Base-by-base conservation (phyloP, 2,113 vertebrate species). In the Herpetotheres cachinnans region DNA sequence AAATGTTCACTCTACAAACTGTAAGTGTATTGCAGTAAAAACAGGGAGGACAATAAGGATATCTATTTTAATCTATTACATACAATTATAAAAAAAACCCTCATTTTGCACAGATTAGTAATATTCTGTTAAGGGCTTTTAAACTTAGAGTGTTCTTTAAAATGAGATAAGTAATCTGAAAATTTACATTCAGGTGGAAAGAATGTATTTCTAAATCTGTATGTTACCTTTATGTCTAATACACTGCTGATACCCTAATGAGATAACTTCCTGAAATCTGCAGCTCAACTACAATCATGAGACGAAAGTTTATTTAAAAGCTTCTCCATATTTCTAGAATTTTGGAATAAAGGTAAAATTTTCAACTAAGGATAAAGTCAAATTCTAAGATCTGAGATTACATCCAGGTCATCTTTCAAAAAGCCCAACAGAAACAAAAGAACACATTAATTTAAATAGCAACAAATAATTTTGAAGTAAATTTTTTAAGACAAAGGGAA, bases 31-130 rank as follows among this genome's bases (percentile, higher is more conserved):
- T 80, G 63, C 16, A 72, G 14, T 81, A 59, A 56, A 94, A 86
- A 80, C 1, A 27, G 9, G 25, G 7, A 74, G 7, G 1, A 7
- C 2, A 5, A 16, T 20, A 58, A 44, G 3, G 12, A 15, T 56
- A 63, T 47, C 1, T 66, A 30, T 81, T 86, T 50, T 40, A 17
- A 46, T 46, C 5, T 34, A 16, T 72, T 49, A 32, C 3, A 54
- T 25, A 82, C 19, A 69, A 80, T 17, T 82, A 32, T 55, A 59
- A 82, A 65, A n/a, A n/a, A n/a, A n/a, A n/a, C n/a, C n/a, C 5
- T 0, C 6, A 9, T 12, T 71, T 76, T 59, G 24, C 22, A 52
- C 13, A 2, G 3, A 49, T 55, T 18, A 77, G 34, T 4, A 47
- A 36, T 2, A 29, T 44, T 55, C n/a, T 59, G 7, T 38, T 36